phyloP scores from a whole-genome alignment of 2,797 vertebrate species.

The Pachyuromys duprasi region DNA sequence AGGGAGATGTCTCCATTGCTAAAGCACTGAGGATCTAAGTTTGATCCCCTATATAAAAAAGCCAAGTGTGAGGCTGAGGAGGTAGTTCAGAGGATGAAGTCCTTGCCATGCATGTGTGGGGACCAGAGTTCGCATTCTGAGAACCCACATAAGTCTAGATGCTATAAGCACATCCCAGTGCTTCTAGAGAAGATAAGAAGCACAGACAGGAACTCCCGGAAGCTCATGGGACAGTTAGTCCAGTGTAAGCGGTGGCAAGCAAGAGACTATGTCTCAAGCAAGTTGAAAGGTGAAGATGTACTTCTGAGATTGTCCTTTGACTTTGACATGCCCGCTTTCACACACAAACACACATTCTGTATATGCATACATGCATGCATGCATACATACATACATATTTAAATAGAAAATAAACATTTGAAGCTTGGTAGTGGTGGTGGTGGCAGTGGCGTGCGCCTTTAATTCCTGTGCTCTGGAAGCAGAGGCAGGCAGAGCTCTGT shows the following conservation, averaged over 20 bases:
- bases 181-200: background rate
- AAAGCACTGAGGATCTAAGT: background rate
- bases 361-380: background rate
- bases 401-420: background rate
- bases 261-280: background rate
- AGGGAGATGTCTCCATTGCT: no score
- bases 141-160: background rate
- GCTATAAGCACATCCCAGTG: background rate
- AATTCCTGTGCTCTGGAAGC: background rate
- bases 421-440: background rate
- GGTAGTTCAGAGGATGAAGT: background rate
- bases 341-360: background rate
- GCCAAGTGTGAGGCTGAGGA: background rate
- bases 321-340: background rate
- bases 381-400: background rate
- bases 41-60: background rate
- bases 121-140: background rate
- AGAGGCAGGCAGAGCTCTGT: background rate
- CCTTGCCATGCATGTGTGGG: background rate
- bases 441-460: background rate
- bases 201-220: background rate
- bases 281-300: background rate
- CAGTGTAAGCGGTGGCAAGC: background rate
- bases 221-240: background rate
- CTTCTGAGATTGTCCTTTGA: background rate